Conservation (phyloP, 2,888 invertebrate genomes). For the Axea sp. region DNA sequence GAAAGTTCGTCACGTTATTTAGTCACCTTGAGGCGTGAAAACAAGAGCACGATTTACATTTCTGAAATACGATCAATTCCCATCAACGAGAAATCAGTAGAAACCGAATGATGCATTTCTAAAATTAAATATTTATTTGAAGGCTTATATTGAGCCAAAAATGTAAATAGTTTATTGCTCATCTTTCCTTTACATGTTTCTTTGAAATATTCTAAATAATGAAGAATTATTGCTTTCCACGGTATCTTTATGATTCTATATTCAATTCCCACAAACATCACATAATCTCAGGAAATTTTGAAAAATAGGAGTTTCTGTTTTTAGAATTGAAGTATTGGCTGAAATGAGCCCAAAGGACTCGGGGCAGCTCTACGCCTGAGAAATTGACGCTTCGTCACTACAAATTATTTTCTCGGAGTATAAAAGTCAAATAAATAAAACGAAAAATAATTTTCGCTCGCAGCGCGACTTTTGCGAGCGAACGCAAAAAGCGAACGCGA, state of each 20-base stretch:
- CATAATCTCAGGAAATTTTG: slow-evolving; percentile 38
- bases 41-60: slow-evolving; percentile 40
- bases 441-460: slow-evolving; percentile 37
- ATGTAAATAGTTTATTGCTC: slow-evolving; percentile 22
- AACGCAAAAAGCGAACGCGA: slow-evolving; percentile 34
- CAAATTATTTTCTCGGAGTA: slow-evolving; percentile 68
- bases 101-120: slow-evolving; percentile 6
- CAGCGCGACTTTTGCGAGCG: slow-evolving; percentile 27
- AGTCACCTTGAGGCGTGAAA: slow-evolving; percentile 32
- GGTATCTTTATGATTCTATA: slow-evolving; percentile 38
- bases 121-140: slow-evolving; percentile 41
- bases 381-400: slow-evolving; percentile 67
- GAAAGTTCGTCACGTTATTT: slow-evolving; percentile 16
- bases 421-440: slow-evolving; percentile 57
- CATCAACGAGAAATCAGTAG: slow-evolving; percentile 18
- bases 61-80: slow-evolving; percentile 26
- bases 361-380: slow-evolving; percentile 60
- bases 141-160: slow-evolving; percentile 35
- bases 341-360: slow-evolving; percentile 57
- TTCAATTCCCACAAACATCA: slow-evolving; percentile 53
- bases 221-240: slow-evolving; percentile 47
- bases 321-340: too few relatives aligned
- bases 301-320: slow-evolving; percentile 61
- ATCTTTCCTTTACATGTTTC: slow-evolving; percentile 38
- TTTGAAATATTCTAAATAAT: slow-evolving; percentile 54